A percentile compares a stretch with the other conserved stretches of the same genome.
Conservation (phyloP, 2,888 invertebrate species). For the Epicampocera succincta region DNA sequence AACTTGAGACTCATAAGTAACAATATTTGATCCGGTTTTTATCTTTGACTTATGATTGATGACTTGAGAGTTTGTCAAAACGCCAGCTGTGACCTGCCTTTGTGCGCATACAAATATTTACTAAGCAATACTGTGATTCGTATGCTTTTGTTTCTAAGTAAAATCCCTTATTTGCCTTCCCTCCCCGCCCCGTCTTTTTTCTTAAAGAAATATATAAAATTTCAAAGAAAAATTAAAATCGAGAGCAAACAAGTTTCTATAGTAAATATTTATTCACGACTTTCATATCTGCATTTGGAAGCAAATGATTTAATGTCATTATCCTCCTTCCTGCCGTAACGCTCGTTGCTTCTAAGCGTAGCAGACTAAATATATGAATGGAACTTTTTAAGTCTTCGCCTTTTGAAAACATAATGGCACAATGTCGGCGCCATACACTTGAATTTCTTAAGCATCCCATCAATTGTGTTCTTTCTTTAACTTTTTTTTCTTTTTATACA, state of each 20-base stretch:
- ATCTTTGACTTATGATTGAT: no score
- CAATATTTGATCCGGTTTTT: no score
- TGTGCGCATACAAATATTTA: no score
- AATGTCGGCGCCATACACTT: slow-evolving; percentile 42
- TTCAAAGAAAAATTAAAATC: neutral
- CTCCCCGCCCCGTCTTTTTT: no score
- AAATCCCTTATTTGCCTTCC: no score
- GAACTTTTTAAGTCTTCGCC: slow-evolving; percentile 38
- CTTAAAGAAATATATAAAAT: neutral
- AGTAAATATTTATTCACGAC: neutral
- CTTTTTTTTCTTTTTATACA: neutral
- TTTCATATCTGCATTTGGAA: slow-evolving; percentile 24
- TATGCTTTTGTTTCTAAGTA: no score
- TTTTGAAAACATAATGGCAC: slow-evolving; percentile 37
- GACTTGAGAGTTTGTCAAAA: no score
- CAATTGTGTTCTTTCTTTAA: neutral
- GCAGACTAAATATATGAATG: neutral
- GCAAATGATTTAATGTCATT: slow-evolving; percentile 54
- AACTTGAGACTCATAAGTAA: no score
- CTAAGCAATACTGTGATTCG: no score
- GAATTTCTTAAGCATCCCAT: slow-evolving; percentile 46
- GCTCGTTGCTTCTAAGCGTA: neutral
- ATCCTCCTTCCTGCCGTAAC: neutral
- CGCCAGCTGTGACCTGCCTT: no score
- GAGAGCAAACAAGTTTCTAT: slow-evolving; percentile 4